These are phyloP conservation scores for Scrobipalpa costella DNA, from an alignment of 2,888 invertebrate species.

Conservation along the genomic window DNA sequence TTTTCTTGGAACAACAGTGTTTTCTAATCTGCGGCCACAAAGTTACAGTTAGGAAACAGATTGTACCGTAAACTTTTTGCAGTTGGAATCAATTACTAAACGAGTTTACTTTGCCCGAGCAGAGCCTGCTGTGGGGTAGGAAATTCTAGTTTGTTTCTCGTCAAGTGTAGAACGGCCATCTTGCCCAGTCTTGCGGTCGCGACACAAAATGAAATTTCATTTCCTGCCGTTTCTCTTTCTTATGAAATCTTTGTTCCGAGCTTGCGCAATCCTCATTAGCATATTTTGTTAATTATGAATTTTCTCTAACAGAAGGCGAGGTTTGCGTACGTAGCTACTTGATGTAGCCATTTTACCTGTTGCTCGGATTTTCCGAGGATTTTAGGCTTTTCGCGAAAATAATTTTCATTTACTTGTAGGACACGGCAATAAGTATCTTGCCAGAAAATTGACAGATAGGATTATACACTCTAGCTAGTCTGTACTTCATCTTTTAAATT, in stretches of 20 bases:
- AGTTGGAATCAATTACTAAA: constrained; percentile 7
- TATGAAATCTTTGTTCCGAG: constrained; percentile 41
- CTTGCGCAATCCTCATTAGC: constrained; percentile 42
- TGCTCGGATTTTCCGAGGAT: constrained; percentile 10
- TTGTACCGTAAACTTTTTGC: background rate
- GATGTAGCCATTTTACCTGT: constrained; percentile 25
- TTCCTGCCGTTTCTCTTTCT: constrained; percentile 48
- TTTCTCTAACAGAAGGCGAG: constrained; percentile 22
- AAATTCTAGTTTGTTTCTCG: constrained; percentile 37
- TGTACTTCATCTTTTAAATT: too few species aligned
- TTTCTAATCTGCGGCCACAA: background rate
- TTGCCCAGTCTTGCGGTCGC: constrained; percentile 44
- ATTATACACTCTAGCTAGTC: too few species aligned
- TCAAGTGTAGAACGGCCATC: constrained; percentile 30
- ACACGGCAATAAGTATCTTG: too few species aligned
- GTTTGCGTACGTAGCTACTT: constrained; percentile 10
- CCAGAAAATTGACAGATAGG: too few species aligned
- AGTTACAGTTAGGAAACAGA: constrained; percentile 9
- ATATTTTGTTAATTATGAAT: constrained; percentile 36
- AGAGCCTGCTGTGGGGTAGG: background rate
- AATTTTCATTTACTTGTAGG: background rate
- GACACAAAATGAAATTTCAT: constrained; percentile 51
- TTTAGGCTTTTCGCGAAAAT: background rate
- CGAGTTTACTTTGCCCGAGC: background rate
- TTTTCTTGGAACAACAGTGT: background rate